A percentile compares a stretch with the other conserved stretches of the same genome.
These are phyloP conservation scores for Oncorhynchus keta DNA, from an alignment of 2,113 vertebrate genomes.

Conservation along the genomic window DNA sequence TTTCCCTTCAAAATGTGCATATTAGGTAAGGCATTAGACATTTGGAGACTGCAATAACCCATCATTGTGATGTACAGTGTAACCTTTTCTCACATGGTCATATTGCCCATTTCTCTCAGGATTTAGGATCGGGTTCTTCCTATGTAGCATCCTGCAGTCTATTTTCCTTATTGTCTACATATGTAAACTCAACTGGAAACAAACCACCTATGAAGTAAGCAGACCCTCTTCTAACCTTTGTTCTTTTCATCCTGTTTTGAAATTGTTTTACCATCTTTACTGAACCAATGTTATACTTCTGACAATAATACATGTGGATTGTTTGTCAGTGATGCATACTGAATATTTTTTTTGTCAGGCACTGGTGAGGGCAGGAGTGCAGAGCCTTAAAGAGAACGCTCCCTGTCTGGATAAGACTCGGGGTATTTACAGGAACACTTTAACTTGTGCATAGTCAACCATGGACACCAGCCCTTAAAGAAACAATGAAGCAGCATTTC, in stretches of 20 bases:
- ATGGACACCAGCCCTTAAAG: too few species aligned
- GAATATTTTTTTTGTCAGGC: constrained; percentile 18
- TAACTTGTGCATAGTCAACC: too few species aligned
- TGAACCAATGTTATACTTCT: too few species aligned
- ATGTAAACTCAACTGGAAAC: constrained; percentile 79
- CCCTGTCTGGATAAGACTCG: constrained; percentile 9
- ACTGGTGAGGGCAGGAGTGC: constrained; percentile 50
- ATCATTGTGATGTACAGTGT: too few species aligned
- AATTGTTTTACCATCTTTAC: too few species aligned
- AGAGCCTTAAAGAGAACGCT: constrained; percentile 29
- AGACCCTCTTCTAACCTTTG: too few species aligned
- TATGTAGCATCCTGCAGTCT: constrained; percentile 70
- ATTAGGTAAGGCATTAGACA: constrained; percentile 67
- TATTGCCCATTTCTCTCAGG: constrained; percentile 61
- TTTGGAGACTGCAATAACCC: too few species aligned
- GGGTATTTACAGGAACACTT: constrained; percentile 13
- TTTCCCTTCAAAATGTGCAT: constrained; percentile 78
- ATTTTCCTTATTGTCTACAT: constrained; percentile 76
- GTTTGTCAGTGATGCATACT: not conserved
- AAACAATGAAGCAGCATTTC: too few species aligned
- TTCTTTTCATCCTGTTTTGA: not conserved
- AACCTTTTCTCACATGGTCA: too few species aligned
- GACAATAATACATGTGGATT: too few species aligned
- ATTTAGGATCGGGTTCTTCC: constrained; percentile 80
- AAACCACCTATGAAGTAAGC: constrained; percentile 78